Conservation (phyloP, 1,140 invertebrate genomes). For the Oncopeltus fasciatus region DNA sequence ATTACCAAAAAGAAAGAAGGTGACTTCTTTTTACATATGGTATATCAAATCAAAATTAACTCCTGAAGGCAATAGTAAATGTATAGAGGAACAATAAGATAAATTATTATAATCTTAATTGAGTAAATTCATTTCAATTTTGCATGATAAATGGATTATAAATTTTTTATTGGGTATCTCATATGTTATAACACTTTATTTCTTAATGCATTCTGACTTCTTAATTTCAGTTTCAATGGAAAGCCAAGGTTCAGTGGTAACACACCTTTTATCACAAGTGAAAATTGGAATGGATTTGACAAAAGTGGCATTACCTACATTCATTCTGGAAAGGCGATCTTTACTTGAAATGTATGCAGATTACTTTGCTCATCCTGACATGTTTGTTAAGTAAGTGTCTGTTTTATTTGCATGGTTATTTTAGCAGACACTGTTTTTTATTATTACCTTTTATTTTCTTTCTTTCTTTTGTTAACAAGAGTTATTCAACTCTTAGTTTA, state of each 20-base stretch:
- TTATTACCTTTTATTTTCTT: too few relatives aligned
- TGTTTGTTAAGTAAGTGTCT: constrained; percentile 86
- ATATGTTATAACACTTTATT: neutral
- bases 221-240: constrained; percentile 46
- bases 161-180: neutral
- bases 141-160: neutral
- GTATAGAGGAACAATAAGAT: neutral
- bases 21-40: neutral
- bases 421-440: too few relatives aligned
- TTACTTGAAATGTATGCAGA: constrained; percentile 95
- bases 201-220: neutral
- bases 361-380: constrained; percentile 94
- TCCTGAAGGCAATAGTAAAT: neutral
- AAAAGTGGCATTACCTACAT: constrained; percentile 92
- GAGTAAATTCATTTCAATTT: neutral
- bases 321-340: constrained; percentile 87
- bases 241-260: constrained; percentile 85
- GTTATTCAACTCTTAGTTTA: too few relatives aligned
- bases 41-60: neutral
- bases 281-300: constrained; percentile 98
- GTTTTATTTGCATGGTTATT: too few relatives aligned
- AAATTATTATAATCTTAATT: neutral
- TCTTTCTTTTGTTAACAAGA: too few relatives aligned
- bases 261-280: constrained; percentile 86
- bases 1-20: too few relatives aligned